phyloP scores from a whole-genome alignment of 2,113 vertebrate genomes.

The Xerus inauris region DNA sequence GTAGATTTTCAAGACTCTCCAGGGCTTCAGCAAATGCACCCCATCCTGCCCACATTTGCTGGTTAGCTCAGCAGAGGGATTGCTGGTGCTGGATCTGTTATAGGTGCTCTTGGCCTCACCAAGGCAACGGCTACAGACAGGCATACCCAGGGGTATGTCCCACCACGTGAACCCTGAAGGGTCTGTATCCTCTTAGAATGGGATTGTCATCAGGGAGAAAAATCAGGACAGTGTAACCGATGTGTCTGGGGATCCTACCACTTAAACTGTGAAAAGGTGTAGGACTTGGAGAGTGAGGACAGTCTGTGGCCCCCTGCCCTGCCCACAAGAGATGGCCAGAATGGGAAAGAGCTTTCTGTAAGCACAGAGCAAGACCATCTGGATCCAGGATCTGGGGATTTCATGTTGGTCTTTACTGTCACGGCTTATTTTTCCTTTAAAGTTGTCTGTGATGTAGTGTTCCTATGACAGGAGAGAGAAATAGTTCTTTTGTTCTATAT shows the following conservation, averaged over 20 bases:
- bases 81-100: not conserved
- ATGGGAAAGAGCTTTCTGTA: not conserved
- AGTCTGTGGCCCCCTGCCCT: not conserved
- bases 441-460: not conserved
- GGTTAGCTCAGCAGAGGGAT: not conserved
- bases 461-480: not conserved
- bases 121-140: not conserved
- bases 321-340: not conserved
- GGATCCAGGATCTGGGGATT: not conserved
- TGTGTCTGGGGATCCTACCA: not conserved
- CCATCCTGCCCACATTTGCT: accelerated
- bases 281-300: not conserved
- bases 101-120: not conserved
- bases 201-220: conserved; percentile 12
- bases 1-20: not conserved
- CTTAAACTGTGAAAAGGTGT: not conserved
- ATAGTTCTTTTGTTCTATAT: not conserved
- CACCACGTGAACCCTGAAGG: not conserved
- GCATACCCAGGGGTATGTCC: not conserved
- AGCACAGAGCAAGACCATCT: not conserved
- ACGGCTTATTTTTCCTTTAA: not conserved
- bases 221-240: not conserved
- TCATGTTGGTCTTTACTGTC: not conserved
- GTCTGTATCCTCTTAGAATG: not conserved
- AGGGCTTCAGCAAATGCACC: not conserved